Conservation (phyloP, 92 coral and sea anemone genomes). For the Anthopleura xanthogrammica region DNA sequence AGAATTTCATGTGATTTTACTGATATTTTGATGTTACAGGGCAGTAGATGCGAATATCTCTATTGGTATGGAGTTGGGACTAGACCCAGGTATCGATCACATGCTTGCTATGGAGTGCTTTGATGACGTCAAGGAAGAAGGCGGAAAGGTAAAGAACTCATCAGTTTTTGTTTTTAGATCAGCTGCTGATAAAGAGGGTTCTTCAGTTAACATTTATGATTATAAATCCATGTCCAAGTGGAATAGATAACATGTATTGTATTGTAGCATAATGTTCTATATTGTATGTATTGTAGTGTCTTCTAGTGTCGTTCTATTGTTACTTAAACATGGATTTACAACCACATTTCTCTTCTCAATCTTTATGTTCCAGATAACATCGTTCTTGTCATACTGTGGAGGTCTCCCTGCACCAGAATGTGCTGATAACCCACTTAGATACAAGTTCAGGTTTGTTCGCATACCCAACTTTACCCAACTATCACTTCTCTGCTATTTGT, state of each 20-base stretch:
- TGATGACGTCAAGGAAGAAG: conserved; percentile 86
- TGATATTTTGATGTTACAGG: conserved; percentile 22
- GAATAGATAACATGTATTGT: no score
- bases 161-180: no score
- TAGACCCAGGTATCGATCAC: conserved; percentile 99
- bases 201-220: no score
- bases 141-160: conserved; percentile 69
- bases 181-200: no score
- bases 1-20: no score
- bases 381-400: conserved; percentile 89
- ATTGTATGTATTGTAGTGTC: no score
- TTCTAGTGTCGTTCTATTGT: neutral
- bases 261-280: no score
- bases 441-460: conserved; percentile 84
- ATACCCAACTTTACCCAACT: neutral
- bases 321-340: neutral
- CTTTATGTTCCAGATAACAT: conserved; percentile 51
- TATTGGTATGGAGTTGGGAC: conserved; percentile 88
- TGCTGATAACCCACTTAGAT: conserved; percentile 94
- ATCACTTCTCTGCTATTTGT: neutral
- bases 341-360: neutral
- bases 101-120: conserved; percentile 98
- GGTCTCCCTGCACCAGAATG: conserved; percentile 96
- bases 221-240: no score
- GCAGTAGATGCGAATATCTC: conserved; percentile 91